Base-by-base conservation (phyloP, 2,888 invertebrate species). In the Ectemnius continuus region DNA sequence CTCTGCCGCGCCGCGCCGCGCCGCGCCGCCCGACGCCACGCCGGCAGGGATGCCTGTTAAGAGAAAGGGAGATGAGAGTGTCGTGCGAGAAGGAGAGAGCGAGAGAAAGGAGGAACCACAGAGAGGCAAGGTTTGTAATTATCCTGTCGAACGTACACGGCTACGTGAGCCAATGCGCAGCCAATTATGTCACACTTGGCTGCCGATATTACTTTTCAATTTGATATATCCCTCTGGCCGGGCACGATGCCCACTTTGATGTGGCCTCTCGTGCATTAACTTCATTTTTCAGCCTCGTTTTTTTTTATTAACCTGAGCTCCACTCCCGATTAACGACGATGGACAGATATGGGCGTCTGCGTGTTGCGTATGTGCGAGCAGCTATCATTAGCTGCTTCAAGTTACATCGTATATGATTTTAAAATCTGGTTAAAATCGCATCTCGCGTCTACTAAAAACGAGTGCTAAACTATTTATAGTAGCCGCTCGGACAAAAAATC, bases 181-280 rank as follows among this genome's bases (percentile, higher is more conserved):
- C 76, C 82, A 85, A 85, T 88, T 86, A 87, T 84, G 81, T 85
- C 83, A 81, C 80, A 81, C 81, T 78, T 74, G 69, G 77, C 70
- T 74, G 73, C 56, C 75, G 70, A 73, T 81, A 73, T 84, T 75
- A 76, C 75, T 81, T 81, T 84, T 84, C 81, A 80, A 84, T 83
- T 84, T 83, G 73, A 79, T 77, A 61, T 36, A 36, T 36, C 36
- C 36, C 5, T 36, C 36, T 36, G 5, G 71, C 59, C 14, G 58
- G 62, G 23, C 63, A 60, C 16, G 18, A 36, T 18, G 36, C 14
- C 56, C 57, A 48, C 28, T 65, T 69, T 67, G 68, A 62, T 52
- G 23, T 68, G 13, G n/a, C 47, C 18, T 2, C 59, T n/a, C 60
- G 63, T 74, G 45, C 47, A 60, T 70, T 73, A n/a, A 20, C 48